phyloP scores from a whole-genome alignment of 2,113 vertebrate species.

The Pseudolaguvia tuberculata region DNA sequence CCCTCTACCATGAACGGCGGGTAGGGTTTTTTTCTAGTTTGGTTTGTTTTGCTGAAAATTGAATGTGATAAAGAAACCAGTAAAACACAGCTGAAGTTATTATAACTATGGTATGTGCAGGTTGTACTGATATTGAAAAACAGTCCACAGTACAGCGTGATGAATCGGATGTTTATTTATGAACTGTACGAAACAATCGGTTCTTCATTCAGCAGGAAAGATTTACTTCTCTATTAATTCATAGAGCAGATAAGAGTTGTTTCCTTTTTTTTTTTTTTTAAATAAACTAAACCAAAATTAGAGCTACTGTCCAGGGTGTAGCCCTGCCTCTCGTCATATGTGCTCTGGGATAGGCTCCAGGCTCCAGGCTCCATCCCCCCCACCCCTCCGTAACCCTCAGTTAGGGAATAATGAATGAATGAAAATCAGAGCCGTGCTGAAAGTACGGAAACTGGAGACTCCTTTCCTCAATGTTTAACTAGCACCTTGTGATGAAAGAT shows the following conservation, averaged over 20 bases:
- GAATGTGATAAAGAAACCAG: not conserved
- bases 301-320: no score
- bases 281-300: no score
- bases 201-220: not conserved
- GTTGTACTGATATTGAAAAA: no score
- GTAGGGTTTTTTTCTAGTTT: not conserved
- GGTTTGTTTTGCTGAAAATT: not conserved
- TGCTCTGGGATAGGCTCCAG: no score
- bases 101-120: not conserved
- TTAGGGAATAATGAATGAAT: no score
- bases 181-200: not conserved
- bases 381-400: no score
- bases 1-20: not conserved
- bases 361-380: no score
- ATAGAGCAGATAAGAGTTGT: not conserved
- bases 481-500: not conserved
- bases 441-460: not conserved
- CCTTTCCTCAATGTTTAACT: not conserved
- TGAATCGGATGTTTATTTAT: not conserved
- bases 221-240: not conserved
- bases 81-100: not conserved
- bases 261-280: not conserved
- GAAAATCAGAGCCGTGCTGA: no score
- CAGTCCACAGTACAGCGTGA: not conserved
- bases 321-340: no score